A percentile compares a stretch with the other conserved stretches of the same genome.
Conservation (phyloP, 2,888 invertebrate genomes). For the Spicauda simplicius region DNA sequence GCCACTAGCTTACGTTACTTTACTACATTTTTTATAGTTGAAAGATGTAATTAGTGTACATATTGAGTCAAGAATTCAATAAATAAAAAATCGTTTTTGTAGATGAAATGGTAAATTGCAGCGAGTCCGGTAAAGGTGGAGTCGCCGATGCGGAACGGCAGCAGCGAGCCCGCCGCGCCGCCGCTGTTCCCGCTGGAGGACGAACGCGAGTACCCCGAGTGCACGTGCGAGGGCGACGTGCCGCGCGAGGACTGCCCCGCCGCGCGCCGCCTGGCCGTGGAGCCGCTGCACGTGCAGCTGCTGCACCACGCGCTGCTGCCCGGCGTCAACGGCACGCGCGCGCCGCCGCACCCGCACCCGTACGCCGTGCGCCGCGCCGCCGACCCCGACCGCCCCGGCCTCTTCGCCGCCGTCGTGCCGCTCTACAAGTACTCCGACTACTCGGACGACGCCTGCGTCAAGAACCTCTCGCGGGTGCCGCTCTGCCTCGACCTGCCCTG, state of each 20-base stretch:
- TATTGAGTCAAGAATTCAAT: conserved; percentile 10
- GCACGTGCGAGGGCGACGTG: conserved; percentile 62
- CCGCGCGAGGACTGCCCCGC: conserved; percentile 61
- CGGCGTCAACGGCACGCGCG: conserved; percentile 86
- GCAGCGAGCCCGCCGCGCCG: conserved; percentile 38
- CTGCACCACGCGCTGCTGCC: conserved; percentile 83
- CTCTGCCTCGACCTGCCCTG: conserved; percentile 66
- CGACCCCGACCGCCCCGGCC: conserved; percentile 58
- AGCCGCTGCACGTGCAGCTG: conserved; percentile 79
- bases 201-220: conserved; percentile 57
- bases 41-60: background rate
- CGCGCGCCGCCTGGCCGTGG: conserved; percentile 63
- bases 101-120: conserved; percentile 44
- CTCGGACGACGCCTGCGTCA: conserved; percentile 76
- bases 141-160: conserved; percentile 73
- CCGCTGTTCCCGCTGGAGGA: conserved; percentile 62
- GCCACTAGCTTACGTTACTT: background rate
- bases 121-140: conserved; percentile 58
- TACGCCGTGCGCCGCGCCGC: conserved; percentile 69
- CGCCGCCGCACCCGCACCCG: conserved; percentile 65
- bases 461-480: conserved; percentile 69
- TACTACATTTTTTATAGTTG: too few species aligned
- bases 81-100: conserved; percentile 27
- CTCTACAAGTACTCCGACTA: conserved; percentile 79
- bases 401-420: conserved; percentile 74